A percentile compares a stretch with the other conserved stretches of the same genome.
Evolutionary conservation across 2,113 vertebrate genomes (phyloP).

Genomic region (Delphinus delphis): DNA sequence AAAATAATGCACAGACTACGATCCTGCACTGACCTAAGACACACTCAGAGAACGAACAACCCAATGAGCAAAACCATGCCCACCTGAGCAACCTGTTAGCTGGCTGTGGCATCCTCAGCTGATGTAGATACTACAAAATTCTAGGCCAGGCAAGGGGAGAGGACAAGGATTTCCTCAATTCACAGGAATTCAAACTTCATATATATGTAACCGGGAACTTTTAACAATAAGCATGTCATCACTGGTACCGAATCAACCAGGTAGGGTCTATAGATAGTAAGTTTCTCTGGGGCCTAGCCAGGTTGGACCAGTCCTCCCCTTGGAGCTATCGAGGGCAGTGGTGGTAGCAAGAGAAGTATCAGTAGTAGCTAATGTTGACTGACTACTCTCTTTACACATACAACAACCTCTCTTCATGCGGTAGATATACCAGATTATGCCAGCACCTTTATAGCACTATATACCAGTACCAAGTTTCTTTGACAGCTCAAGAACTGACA

Average conservation of each 20-base stretch:
- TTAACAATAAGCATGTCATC: neutral
- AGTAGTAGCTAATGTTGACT: neutral
- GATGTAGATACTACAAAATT: neutral
- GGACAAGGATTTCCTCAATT: neutral
- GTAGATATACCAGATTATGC: neutral
- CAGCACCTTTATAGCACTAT: neutral
- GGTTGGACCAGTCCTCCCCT: neutral
- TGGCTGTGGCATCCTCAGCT: neutral
- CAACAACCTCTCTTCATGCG: neutral
- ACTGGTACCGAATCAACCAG: neutral
- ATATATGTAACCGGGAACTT: neutral
- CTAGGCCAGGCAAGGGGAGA: neutral
- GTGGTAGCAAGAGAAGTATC: neutral
- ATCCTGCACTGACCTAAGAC: neutral
- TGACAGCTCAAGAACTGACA: neutral
- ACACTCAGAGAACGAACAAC: neutral
- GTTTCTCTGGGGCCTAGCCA: neutral
- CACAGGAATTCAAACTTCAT: neutral
- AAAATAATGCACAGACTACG: neutral
- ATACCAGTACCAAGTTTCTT: neutral
- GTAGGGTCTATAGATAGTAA: neutral
- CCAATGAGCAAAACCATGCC: neutral
- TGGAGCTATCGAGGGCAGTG: neutral
- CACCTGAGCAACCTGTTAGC: neutral
- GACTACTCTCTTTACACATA: neutral